Percentiles rank a stretch among this genome's conserved stretches.
phyloP scores from a whole-genome alignment of 2,113 vertebrate species.

The Speoplatyrhinus poulsoni region DNA sequence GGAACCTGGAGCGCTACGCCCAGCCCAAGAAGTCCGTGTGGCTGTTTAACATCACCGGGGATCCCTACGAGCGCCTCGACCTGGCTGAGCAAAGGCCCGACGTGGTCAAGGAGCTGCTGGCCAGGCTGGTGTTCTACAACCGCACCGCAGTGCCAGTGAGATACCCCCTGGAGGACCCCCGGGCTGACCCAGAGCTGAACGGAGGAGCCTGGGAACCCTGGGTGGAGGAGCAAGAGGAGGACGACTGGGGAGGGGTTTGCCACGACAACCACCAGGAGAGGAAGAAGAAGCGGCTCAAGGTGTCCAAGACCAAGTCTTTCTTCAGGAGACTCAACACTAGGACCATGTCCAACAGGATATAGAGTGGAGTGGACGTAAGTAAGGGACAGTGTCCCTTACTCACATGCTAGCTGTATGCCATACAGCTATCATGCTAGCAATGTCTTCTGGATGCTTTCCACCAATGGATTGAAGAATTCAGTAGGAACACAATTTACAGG shows the following conservation, averaged over 20 bases:
- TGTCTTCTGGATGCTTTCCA: too few species aligned
- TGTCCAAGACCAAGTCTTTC: slow-evolving; percentile 86
- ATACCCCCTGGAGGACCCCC: slow-evolving; percentile 90
- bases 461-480: too few species aligned
- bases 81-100: slow-evolving; percentile 85
- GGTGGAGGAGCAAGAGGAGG: slow-evolving; percentile 86
- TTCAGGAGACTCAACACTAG: slow-evolving; percentile 90
- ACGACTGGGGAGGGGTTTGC: slow-evolving; percentile 64
- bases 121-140: slow-evolving; percentile 87
- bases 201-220: slow-evolving; percentile 95
- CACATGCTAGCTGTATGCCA: neutral
- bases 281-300: slow-evolving; percentile 80
- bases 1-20: slow-evolving; percentile 90
- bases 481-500: too few species aligned
- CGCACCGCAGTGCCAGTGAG: slow-evolving; percentile 90
- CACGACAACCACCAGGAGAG: slow-evolving; percentile 74
- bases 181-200: slow-evolving; percentile 90
- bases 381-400: neutral
- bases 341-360: slow-evolving; percentile 94
- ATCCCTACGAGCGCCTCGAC: slow-evolving; percentile 90
- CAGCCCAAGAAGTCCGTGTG: slow-evolving; percentile 81
- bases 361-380: slow-evolving; percentile 26
- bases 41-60: slow-evolving; percentile 94
- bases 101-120: slow-evolving; percentile 85
- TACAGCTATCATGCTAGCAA: neutral